phyloP scores from a whole-genome alignment of 2,113 vertebrate species.

The Fregetta grallaria region DNA sequence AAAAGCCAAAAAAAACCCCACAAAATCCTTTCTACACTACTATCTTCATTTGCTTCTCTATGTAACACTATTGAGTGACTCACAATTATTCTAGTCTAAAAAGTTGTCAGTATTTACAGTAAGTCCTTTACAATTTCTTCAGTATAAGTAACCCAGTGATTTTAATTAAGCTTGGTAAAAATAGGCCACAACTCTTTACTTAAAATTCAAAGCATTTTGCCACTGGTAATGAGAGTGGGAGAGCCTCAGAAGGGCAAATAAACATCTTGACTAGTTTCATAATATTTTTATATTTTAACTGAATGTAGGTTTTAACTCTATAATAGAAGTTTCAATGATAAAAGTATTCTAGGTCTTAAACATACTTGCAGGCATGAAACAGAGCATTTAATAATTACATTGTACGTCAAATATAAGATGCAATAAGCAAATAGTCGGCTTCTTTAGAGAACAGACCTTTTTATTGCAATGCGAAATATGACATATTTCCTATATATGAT shows the following conservation, averaged over 20 bases:
- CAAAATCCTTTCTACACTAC: not conserved
- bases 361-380: not conserved
- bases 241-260: not conserved
- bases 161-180: slow-evolving; percentile 27
- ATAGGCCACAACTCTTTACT: not conserved
- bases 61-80: not conserved
- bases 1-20: not conserved
- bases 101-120: not conserved
- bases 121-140: not conserved
- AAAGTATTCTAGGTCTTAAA: not conserved
- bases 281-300: not conserved
- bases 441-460: not conserved
- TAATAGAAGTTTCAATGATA: not conserved
- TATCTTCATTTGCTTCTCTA: not conserved
- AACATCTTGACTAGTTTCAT: not conserved
- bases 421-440: not conserved
- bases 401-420: not conserved
- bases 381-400: not conserved
- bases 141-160: not conserved
- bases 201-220: slow-evolving; percentile 29
- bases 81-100: not conserved
- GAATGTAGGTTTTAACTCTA: not conserved
- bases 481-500: not conserved
- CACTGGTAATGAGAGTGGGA: not conserved
- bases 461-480: not conserved